Percentiles rank a stretch among this genome's conserved stretches.
These are phyloP conservation scores for Meghimatium bilineatum DNA, from an alignment of 2,888 invertebrate genomes.

Conservation along the genomic window DNA sequence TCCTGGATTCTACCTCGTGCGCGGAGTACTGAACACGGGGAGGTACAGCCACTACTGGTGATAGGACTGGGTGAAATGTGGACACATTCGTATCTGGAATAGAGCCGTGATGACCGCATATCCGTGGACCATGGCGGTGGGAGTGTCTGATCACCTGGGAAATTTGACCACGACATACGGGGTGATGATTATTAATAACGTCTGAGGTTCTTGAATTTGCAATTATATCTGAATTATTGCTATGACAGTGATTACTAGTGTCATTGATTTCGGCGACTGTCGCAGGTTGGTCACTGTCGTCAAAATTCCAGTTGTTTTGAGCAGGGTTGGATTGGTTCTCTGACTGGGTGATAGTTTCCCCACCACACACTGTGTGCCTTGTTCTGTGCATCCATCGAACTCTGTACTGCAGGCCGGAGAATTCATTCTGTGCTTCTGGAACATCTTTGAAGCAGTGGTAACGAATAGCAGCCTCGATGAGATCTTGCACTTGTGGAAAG, in stretches of 20 bases:
- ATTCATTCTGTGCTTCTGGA: conserved; percentile 68
- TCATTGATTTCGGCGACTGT: background rate
- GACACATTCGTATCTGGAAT: conserved; percentile 16
- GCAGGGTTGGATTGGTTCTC: background rate
- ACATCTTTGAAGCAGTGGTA: conserved; percentile 72
- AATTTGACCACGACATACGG: background rate
- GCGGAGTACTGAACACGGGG: conserved; percentile 20
- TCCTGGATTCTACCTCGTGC: conserved; percentile 11
- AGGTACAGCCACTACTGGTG: conserved; percentile 31
- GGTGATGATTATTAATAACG: conserved; percentile 11
- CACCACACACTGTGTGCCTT: conserved; percentile 37
- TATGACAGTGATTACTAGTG: background rate
- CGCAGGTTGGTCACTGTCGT: background rate
- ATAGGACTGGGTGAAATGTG: conserved; percentile 18
- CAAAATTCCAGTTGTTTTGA: conserved; percentile 31
- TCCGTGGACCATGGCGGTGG: background rate
- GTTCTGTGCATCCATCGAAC: conserved; percentile 40
- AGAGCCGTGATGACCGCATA: background rate
- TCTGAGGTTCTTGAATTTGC: conserved; percentile 13
- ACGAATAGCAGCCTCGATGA: conserved; percentile 66
- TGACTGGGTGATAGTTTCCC: conserved; percentile 1
- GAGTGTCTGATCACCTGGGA: background rate
- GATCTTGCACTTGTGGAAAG: conserved; percentile 69
- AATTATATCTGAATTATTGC: background rate
- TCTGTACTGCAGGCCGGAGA: conserved; percentile 65